phyloP scores from a whole-genome alignment of 1,140 invertebrate species.

The Pogonus chalceus region DNA sequence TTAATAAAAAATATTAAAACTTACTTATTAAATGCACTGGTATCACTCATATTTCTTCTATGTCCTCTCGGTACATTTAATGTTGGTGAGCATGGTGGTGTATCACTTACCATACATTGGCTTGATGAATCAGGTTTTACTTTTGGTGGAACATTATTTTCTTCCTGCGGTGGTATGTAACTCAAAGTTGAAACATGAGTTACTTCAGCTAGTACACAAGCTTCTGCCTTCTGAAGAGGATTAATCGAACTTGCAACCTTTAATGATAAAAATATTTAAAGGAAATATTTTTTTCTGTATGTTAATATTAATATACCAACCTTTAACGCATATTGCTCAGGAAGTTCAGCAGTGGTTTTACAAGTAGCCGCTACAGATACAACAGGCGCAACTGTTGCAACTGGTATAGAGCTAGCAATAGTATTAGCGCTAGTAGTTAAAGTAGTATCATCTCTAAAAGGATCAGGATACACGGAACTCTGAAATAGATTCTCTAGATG shows the following conservation, averaged over 20 bases:
- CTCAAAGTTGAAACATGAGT: background rate
- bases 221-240: background rate
- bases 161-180: constrained; percentile 1
- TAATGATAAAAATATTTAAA: too few species aligned
- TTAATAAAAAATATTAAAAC: constrained; percentile 18
- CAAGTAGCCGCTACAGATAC: too few species aligned
- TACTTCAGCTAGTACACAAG: background rate
- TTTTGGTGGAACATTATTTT: constrained; percentile 21
- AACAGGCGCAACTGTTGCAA: background rate
- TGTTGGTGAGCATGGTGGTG: constrained; percentile 44
- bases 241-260: background rate
- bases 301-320: too few species aligned
- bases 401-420: constrained; percentile 14
- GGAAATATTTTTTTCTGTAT: too few species aligned
- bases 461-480: constrained; percentile 47
- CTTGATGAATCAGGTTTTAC: constrained; percentile 29
- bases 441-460: constrained; percentile 48
- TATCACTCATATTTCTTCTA: constrained; percentile 76
- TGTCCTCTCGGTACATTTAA: constrained; percentile 44
- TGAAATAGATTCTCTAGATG: constrained; percentile 36
- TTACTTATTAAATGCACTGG: constrained; percentile 77
- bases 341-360: too few species aligned
- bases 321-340: too few species aligned
- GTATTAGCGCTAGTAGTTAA: constrained; percentile 15
- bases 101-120: constrained; percentile 33